Evolutionary conservation across 2,797 vertebrate species (phyloP).

Genomic region (Bovichtus diacanthus): DNA sequence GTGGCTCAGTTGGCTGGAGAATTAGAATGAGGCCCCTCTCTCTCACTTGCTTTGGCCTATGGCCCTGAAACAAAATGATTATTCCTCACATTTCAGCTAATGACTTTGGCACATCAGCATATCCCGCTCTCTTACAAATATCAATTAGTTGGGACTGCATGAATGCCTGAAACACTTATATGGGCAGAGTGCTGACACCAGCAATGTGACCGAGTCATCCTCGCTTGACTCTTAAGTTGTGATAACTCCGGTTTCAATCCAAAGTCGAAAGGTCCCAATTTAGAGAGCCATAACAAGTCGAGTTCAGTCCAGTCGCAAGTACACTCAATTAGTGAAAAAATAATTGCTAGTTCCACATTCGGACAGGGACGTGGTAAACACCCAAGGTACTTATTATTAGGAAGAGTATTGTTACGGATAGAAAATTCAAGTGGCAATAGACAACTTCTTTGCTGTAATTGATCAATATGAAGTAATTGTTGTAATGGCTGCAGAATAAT

Average conservation of each 20-base stretch:
- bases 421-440: no score
- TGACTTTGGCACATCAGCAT: constrained; percentile 76
- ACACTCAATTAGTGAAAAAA: constrained; percentile 35
- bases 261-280: constrained; percentile 62
- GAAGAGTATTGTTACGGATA: no score
- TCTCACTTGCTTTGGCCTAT: constrained; percentile 59
- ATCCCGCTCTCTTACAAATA: constrained; percentile 67
- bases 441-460: no score
- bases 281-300: constrained; percentile 9
- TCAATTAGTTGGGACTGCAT: constrained; percentile 73
- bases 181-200: constrained; percentile 69
- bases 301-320: constrained; percentile 22
- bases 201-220: constrained; percentile 48
- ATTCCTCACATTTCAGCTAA: constrained; percentile 77
- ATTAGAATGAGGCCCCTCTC: constrained; percentile 50
- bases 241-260: constrained; percentile 36
- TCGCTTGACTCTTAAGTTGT: constrained; percentile 49
- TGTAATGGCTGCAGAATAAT: no score
- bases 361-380: constrained; percentile 1
- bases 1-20: constrained; percentile 52
- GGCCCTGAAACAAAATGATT: constrained; percentile 76
- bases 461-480: no score
- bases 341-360: constrained; percentile 17
- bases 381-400: neutral
- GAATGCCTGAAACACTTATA: constrained; percentile 53